Percentiles rank a stretch among this genome's conserved stretches.
These are phyloP conservation scores for Drosophila borborema DNA, from an alignment of 2,888 invertebrate genomes.

Conservation along the genomic window DNA sequence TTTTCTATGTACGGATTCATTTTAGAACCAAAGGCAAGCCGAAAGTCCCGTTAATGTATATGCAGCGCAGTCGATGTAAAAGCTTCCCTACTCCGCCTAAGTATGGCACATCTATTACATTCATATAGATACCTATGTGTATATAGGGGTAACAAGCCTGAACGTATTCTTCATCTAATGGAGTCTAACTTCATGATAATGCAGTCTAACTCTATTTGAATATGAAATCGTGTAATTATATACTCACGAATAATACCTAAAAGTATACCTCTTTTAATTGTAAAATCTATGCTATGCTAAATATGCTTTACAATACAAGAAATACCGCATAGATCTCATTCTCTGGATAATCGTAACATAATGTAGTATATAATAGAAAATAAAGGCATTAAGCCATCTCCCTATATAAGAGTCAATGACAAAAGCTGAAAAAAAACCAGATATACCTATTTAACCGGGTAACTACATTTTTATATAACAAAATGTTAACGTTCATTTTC, in stretches of 20 bases:
- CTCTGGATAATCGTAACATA: too few relatives aligned
- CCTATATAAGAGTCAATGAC: too few relatives aligned
- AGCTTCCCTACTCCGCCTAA: too few relatives aligned
- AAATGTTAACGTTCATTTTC: neutral
- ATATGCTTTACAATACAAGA: neutral
- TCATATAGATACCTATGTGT: neutral
- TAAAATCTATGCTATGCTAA: neutral
- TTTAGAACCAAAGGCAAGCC: conserved; percentile 60
- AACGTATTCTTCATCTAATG: neutral
- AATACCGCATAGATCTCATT: neutral
- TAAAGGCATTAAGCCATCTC: too few relatives aligned
- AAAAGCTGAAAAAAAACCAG: too few relatives aligned
- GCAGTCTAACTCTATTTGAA: too few relatives aligned
- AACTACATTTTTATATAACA: neutral
- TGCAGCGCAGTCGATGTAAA: conserved; percentile 58
- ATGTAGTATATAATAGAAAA: too few relatives aligned
- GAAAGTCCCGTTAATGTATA: conserved; percentile 73
- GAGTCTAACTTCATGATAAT: too few relatives aligned
- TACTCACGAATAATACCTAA: neutral
- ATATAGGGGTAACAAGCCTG: neutral
- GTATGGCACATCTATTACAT: too few relatives aligned
- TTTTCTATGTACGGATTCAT: neutral
- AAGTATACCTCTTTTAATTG: neutral
- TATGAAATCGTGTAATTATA: neutral
- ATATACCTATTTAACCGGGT: neutral